Conservation (phyloP, 2,888 invertebrate species). For the Lepidochrysops patricia region DNA sequence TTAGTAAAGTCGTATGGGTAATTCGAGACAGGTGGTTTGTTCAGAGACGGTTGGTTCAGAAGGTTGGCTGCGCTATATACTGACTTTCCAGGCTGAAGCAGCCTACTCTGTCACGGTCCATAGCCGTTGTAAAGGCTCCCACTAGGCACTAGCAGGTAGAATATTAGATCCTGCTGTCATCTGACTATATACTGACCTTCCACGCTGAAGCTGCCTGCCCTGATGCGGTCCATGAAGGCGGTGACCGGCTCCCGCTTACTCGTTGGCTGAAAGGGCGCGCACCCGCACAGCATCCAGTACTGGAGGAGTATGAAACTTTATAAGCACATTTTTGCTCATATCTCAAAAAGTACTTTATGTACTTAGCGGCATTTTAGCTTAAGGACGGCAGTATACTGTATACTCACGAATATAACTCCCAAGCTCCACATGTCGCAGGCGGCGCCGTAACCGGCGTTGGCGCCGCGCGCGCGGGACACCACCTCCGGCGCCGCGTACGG, state of each 20-base stretch:
- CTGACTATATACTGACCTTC: constrained; percentile 71
- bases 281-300: constrained; percentile 90
- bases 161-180: too few relatives aligned
- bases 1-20: too few relatives aligned
- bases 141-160: too few relatives aligned
- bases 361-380: too few relatives aligned
- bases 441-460: constrained; percentile 84
- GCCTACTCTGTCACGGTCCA: constrained; percentile 86
- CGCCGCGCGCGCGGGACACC: constrained; percentile 67
- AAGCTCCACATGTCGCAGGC: constrained; percentile 97
- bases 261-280: constrained; percentile 86
- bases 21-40: too few relatives aligned
- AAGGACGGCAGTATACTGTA: too few relatives aligned
- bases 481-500: constrained; percentile 98
- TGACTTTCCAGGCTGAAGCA: constrained; percentile 83
- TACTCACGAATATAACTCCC: constrained; percentile 88
- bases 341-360: too few relatives aligned
- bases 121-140: constrained; percentile 82
- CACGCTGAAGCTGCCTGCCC: constrained; percentile 85
- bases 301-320: constrained; percentile 30
- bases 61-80: too few relatives aligned
- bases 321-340: too few relatives aligned
- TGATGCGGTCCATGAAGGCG: constrained; percentile 85
- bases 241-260: constrained; percentile 82
- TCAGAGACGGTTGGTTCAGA: too few relatives aligned